phyloP scores from a whole-genome alignment of 1,140 invertebrate genomes.

The Sinonovacula constricta region DNA sequence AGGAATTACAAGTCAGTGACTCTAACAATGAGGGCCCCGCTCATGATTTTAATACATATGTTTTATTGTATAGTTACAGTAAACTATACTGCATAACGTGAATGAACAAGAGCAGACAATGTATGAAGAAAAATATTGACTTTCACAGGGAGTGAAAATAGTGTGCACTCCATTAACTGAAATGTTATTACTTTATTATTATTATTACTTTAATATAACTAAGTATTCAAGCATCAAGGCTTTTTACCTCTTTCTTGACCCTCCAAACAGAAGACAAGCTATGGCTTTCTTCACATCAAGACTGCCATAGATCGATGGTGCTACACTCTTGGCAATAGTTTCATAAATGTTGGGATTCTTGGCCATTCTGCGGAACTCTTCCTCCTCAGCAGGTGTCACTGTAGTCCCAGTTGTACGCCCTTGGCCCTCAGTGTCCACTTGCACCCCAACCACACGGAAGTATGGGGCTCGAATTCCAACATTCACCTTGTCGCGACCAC shows the following conservation, averaged over 20 bases:
- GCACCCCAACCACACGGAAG: constrained; percentile 94
- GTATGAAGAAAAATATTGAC: too few species aligned
- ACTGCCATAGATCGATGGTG: constrained; percentile 98
- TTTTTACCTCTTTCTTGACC: constrained; percentile 83
- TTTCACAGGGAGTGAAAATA: too few species aligned
- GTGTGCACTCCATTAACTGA: too few species aligned
- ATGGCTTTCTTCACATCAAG: constrained; percentile 98
- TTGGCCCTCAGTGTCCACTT: constrained; percentile 89
- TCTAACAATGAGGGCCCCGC: too few species aligned
- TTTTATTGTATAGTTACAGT: too few species aligned
- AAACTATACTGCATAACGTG: too few species aligned
- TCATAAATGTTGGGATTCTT: constrained; percentile 93
- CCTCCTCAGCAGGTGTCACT: constrained; percentile 88
- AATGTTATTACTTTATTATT: too few species aligned
- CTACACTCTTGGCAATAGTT: constrained; percentile 92
- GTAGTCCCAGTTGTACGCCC: constrained; percentile 81
- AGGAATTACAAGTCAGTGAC: too few species aligned
- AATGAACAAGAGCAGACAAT: too few species aligned
- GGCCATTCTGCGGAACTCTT: constrained; percentile 92
- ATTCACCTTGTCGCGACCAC: constrained; percentile 89
- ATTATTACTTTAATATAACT: too few species aligned
- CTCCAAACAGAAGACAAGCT: constrained; percentile 96
- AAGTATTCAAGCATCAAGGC: too few species aligned
- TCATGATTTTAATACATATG: too few species aligned
- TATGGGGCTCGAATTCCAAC: constrained; percentile 97